A percentile compares a stretch with the other conserved stretches of the same genome.
Evolutionary conservation across 1,140 invertebrate species (phyloP).

Genomic region (Drosophila jambulina): DNA sequence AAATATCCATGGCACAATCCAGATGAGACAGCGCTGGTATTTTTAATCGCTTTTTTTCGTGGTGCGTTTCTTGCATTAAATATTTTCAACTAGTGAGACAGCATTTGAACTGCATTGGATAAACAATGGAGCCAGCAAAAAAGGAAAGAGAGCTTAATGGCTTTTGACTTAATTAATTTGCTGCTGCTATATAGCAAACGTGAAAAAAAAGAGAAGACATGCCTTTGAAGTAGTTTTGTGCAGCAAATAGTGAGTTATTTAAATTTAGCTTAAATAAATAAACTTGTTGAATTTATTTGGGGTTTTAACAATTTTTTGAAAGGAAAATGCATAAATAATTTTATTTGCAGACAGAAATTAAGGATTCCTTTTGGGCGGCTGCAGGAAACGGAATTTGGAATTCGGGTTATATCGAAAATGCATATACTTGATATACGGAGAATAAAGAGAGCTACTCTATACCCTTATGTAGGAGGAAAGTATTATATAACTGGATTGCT

Average conservation of each 20-base stretch:
- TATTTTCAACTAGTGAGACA: background rate
- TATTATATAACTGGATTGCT: too few species aligned
- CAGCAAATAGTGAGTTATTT: background rate
- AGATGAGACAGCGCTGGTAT: background rate
- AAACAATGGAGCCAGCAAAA: conserved; percentile 3
- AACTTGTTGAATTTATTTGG: background rate
- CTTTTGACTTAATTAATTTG: conserved; percentile 45
- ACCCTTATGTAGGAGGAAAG: too few species aligned
- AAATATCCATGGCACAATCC: conserved; percentile 1
- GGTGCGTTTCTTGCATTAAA: background rate
- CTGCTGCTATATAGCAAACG: background rate
- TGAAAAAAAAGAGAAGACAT: too few species aligned
- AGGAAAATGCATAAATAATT: background rate
- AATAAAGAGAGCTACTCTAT: background rate
- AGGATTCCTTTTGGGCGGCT: background rate
- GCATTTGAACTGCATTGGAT: conserved; percentile 20
- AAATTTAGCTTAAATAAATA: background rate
- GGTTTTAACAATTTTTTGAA: background rate
- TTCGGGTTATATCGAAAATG: background rate
- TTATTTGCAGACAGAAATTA: conserved; percentile 6
- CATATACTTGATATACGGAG: background rate
- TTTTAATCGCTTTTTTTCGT: background rate
- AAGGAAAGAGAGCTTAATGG: conserved; percentile 12
- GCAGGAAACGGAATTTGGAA: background rate
- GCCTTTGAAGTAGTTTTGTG: background rate